phyloP scores from a whole-genome alignment of 2,888 invertebrate genomes.

The Parascotia fuliginaria region DNA sequence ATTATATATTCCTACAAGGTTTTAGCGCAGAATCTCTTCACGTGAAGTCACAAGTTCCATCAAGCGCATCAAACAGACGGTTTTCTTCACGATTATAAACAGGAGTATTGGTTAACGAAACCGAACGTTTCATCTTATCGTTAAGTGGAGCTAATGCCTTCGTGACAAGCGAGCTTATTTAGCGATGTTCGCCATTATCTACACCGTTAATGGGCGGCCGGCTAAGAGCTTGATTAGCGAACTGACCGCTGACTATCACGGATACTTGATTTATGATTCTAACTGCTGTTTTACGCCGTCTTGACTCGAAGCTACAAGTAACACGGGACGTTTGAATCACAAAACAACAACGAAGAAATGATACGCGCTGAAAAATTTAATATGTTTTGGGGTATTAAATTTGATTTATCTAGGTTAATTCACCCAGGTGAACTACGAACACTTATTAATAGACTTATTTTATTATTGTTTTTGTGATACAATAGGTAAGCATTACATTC shows the following conservation, averaged over 20 bases:
- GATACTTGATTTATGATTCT: conserved; percentile 3
- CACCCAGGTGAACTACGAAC: too few species aligned
- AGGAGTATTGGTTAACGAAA: conserved; percentile 42
- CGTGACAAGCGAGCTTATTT: conserved; percentile 67
- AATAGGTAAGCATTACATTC: too few species aligned
- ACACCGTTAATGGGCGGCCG: conserved; percentile 69
- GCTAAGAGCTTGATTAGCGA: conserved; percentile 67
- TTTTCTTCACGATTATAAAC: conserved; percentile 33
- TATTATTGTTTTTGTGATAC: too few species aligned
- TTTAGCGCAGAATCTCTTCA: not conserved
- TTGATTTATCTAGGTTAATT: too few species aligned
- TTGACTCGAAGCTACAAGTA: not conserved
- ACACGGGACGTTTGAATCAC: too few species aligned
- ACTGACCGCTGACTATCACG: conserved; percentile 24
- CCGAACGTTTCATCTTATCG: conserved; percentile 66
- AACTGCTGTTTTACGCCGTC: not conserved
- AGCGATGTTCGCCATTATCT: conserved; percentile 59
- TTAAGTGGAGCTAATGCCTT: conserved; percentile 75
- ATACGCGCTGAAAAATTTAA: too few species aligned
- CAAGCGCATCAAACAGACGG: too few species aligned
- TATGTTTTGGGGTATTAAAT: too few species aligned
- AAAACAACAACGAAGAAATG: too few species aligned
- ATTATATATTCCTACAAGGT: not conserved
- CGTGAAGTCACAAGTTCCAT: conserved; percentile 22
- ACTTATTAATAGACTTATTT: too few species aligned